phyloP scores from a whole-genome alignment of 92 coral and sea anemone genomes.

The Micromussa lordhowensis region DNA sequence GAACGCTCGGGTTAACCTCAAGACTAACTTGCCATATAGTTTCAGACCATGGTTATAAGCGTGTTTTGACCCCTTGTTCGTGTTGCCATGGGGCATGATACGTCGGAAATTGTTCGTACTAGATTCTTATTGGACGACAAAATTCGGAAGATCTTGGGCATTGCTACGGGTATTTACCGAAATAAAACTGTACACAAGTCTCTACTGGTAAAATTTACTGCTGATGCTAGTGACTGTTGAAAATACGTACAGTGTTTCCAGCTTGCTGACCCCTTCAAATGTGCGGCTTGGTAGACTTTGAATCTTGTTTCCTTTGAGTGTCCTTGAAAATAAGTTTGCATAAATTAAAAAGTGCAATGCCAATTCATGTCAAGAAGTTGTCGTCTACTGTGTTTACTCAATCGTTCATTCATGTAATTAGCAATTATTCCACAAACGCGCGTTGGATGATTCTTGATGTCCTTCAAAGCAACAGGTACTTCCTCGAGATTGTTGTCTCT shows the following conservation, averaged over 20 bases:
- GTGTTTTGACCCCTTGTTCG: background rate
- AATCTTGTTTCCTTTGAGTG: constrained; percentile 78
- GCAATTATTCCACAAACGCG: no score
- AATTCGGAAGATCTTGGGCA: background rate
- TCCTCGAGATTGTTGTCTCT: constrained; percentile 52
- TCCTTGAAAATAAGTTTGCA: constrained; percentile 47
- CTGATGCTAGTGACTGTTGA: background rate
- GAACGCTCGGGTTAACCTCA: background rate
- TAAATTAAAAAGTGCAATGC: background rate
- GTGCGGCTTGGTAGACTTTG: constrained; percentile 65
- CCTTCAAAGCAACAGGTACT: constrained; percentile 52
- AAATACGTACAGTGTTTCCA: constrained; percentile 80
- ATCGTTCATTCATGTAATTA: background rate
- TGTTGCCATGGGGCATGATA: background rate
- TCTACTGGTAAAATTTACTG: background rate
- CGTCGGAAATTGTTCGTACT: background rate
- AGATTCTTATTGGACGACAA: background rate
- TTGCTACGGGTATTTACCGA: background rate
- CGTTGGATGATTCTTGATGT: constrained; percentile 41
- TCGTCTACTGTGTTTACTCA: background rate
- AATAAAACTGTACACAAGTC: background rate
- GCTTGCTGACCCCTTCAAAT: constrained; percentile 66
- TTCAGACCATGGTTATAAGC: no score
- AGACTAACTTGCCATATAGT: background rate
- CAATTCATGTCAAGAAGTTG: background rate